Percentiles rank a stretch among this genome's conserved stretches.
Evolutionary conservation across 2,888 invertebrate species (phyloP).

Genomic region (Byasa hedistus): DNA sequence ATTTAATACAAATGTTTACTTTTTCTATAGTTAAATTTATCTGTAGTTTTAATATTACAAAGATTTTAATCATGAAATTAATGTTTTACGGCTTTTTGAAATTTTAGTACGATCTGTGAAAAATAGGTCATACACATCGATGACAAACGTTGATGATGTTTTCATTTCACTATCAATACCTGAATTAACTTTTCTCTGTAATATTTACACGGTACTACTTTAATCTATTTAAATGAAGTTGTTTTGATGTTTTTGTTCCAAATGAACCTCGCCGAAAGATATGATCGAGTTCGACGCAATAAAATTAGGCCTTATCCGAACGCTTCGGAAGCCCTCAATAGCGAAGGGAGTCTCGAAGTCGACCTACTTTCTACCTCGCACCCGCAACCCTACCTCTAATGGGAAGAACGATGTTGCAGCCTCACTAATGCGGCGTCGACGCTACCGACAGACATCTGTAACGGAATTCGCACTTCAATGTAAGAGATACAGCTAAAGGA

Average conservation of each 20-base stretch:
- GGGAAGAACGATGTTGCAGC: conserved; percentile 34
- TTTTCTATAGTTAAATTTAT: not conserved
- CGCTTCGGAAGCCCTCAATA: conserved; percentile 52
- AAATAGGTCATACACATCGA: no score
- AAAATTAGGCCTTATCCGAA: conserved; percentile 72
- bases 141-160: no score
- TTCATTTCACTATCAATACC: no score
- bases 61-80: no score
- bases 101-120: no score
- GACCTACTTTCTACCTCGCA: conserved; percentile 59
- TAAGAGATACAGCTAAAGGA: conserved; percentile 52
- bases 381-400: conserved; percentile 39
- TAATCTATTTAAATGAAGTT: no score
- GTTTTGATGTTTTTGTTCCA: conserved; percentile 29
- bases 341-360: conserved; percentile 54
- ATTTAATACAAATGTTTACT: not conserved
- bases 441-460: conserved; percentile 39
- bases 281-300: conserved; percentile 68
- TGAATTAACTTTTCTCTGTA: no score
- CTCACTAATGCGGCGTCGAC: conserved; percentile 45
- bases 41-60: no score
- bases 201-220: no score
- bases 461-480: conserved; percentile 56
- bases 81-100: no score
- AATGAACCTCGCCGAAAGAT: conserved; percentile 51